These are phyloP conservation scores for Centroberyx gerrardi DNA, from an alignment of 2,797 vertebrate genomes.

Conservation along the genomic window DNA sequence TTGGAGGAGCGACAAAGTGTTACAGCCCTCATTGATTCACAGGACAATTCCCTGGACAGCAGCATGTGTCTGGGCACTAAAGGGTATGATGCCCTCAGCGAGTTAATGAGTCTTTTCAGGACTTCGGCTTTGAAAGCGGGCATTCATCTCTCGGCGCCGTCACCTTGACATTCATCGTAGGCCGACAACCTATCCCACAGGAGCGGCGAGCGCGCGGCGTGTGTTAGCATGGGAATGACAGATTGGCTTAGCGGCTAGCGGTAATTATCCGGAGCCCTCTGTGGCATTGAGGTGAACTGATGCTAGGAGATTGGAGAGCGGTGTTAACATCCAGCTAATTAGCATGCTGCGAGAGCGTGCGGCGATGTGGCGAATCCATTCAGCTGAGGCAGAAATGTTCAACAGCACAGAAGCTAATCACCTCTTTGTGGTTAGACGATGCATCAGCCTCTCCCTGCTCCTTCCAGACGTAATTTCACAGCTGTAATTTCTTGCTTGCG, in stretches of 20 bases:
- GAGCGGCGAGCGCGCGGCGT: slow-evolving; percentile 14
- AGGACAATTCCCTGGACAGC: neutral
- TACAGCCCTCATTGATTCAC: slow-evolving; percentile 4
- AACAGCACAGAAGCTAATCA: slow-evolving; percentile 22
- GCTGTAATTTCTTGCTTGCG: neutral
- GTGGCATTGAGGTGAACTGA: slow-evolving; percentile 44
- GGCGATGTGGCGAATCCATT: slow-evolving; percentile 37
- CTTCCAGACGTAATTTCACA: neutral
- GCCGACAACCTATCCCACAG: slow-evolving; percentile 19
- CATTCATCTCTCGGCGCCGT: slow-evolving; percentile 9
- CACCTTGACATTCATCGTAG: slow-evolving; percentile 4
- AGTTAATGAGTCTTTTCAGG: slow-evolving; percentile 17
- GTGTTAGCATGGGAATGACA: slow-evolving; percentile 33
- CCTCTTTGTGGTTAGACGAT: slow-evolving; percentile 26
- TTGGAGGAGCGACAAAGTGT: neutral
- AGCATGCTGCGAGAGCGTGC: slow-evolving; percentile 31
- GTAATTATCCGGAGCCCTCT: slow-evolving; percentile 39
- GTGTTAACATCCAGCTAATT: slow-evolving; percentile 48
- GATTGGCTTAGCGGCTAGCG: slow-evolving; percentile 28
- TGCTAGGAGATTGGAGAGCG: slow-evolving; percentile 26
- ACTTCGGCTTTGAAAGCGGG: slow-evolving; percentile 12
- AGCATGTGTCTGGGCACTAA: slow-evolving; percentile 12
- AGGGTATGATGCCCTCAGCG: no score
- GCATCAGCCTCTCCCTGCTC: neutral
- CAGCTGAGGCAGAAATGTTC: slow-evolving; percentile 32